A percentile compares a stretch with the other conserved stretches of the same genome.
phyloP scores from a whole-genome alignment of 2,888 invertebrate genomes.

The Chrysolina americana region DNA sequence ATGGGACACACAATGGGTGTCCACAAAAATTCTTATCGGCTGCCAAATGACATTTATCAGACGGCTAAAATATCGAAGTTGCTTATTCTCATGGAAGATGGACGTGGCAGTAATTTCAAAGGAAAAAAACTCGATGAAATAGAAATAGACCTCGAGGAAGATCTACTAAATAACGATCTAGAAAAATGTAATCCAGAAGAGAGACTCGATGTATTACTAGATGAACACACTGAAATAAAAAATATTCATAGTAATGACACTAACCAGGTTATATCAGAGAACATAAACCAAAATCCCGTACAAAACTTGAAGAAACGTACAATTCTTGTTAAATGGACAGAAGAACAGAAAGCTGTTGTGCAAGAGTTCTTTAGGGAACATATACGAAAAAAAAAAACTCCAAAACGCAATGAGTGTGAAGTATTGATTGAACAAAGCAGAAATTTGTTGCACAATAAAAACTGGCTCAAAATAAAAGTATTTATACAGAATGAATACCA shows the following conservation, averaged over 20 bases:
- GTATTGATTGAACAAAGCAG: background rate
- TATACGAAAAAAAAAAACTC: background rate
- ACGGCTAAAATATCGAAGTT: constrained; percentile 51
- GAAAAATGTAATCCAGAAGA: background rate
- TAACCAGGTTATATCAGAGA: no score
- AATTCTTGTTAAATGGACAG: background rate
- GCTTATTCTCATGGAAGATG: constrained; percentile 50
- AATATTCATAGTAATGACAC: background rate
- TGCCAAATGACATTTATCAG: constrained; percentile 43
- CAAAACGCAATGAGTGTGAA: background rate
- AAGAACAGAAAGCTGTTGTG: background rate
- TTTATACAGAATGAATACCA: no score
- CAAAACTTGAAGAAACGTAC: background rate
- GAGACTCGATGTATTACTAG: background rate
- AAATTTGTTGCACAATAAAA: background rate
- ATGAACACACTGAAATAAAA: background rate
- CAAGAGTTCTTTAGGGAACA: background rate
- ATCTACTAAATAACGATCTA: constrained; percentile 29
- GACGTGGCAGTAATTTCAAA: constrained; percentile 44
- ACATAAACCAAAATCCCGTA: no score
- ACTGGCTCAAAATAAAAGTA: background rate
- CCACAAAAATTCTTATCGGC: constrained; percentile 45
- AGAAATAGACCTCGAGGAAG: constrained; percentile 45
- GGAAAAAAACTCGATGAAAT: constrained; percentile 50
- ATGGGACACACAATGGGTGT: constrained; percentile 54